Evolutionary conservation across 2,797 vertebrate species (phyloP), one percentile per base, ranked within the genome.

Genomic region (Amniataba percoides): DNA sequence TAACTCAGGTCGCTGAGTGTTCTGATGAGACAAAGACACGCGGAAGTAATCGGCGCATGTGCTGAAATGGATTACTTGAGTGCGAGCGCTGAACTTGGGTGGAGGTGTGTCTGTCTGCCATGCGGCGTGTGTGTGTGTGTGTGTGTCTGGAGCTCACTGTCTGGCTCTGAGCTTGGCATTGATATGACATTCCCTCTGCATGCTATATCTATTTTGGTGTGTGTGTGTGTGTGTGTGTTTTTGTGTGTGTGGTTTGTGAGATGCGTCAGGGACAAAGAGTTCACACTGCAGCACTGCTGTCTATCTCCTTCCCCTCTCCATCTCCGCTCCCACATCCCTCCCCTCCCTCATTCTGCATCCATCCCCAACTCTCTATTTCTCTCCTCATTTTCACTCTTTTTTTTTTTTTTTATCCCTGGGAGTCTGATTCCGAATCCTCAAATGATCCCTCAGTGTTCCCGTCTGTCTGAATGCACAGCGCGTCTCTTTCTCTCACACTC

Each of bases 261-360:
- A 84, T 84, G 85, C 77, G 23, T 74, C 80, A 74, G 85, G 87
- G 88, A 91, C 90, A 88, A 84, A 91, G 83, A 87, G 87, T 93
- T 88, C 86, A 87, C 83, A 87, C 90, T 87, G 89, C 92, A 82
- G 88, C 82, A 82, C 46, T 63, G 74, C 83, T 80, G 86, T 87
- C 84, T 87, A 16, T 83, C 84, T 87, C 80, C 62, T 66, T 56
- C 55, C 18, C 21, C 61, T 52, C 73, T 71, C 75, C 72, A 31
- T 62, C 39, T 74, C 72, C 55, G 62, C 59, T 81, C 76, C 23
- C 80, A 69, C 78, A 49, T 71, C 70, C 68, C 66, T 67, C 71
- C 58, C 58, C 67, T 74, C 25, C 61, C 36, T 78, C 60, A 15
- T 42, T 62, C 62, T 5, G n/a, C 78, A 80, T 77, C 66, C 69